Conservation (phyloP, 2,888 invertebrate genomes). For the Steinernema carpocapsae region DNA sequence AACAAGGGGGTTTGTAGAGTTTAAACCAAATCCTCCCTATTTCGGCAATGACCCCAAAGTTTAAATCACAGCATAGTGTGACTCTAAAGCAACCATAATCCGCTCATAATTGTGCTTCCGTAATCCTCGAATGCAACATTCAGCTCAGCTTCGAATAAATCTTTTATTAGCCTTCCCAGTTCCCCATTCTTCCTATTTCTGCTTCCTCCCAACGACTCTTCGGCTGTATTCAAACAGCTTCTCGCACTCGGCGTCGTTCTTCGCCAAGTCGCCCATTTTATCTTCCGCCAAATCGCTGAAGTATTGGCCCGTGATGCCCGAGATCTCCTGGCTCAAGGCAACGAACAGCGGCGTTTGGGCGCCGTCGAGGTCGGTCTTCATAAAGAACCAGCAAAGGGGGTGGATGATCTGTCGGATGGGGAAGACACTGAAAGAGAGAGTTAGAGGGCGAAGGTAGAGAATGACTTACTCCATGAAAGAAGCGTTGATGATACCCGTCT, state of each 20-base stretch:
- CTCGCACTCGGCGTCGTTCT: conserved; percentile 29
- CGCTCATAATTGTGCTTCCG: no score
- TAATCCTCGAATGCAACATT: no score
- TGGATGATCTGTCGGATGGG: background rate
- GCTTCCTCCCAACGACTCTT: background rate
- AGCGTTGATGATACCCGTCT: conserved; percentile 13
- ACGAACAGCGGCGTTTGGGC: conserved; percentile 29
- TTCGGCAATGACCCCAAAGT: background rate
- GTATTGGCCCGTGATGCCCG: conserved; percentile 20
- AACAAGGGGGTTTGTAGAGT: no score
- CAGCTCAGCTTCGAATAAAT: background rate
- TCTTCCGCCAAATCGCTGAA: conserved; percentile 17
- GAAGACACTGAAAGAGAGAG: background rate
- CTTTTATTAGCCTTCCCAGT: background rate
- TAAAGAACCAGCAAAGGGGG: conserved; percentile 2
- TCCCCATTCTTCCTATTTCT: background rate
- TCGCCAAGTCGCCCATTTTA: conserved; percentile 18
- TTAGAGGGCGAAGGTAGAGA: background rate
- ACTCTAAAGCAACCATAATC: no score
- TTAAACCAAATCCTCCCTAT: no score
- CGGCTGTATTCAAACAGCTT: conserved; percentile 12
- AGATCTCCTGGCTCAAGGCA: conserved; percentile 5
- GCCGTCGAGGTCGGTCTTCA: conserved; percentile 34
- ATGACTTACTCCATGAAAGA: background rate
- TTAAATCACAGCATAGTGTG: no score